Conservation (phyloP, 2,797 vertebrate genomes). For the Cichlasoma orientale region DNA sequence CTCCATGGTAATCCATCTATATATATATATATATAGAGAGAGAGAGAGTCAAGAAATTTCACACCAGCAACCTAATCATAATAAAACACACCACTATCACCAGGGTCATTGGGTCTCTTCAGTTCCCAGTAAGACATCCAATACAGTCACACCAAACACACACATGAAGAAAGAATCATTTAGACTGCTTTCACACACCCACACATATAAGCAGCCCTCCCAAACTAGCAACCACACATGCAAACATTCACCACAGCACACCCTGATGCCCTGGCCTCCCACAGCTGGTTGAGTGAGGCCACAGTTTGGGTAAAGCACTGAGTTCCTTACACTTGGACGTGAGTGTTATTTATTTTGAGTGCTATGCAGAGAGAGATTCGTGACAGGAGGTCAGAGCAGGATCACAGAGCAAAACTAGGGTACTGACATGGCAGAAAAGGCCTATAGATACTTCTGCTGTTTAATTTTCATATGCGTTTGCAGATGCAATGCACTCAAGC, state of each 20-base stretch:
- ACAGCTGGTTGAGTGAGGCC: slow-evolving; percentile 67
- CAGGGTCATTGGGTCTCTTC: slow-evolving; percentile 35
- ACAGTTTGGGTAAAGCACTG: slow-evolving; percentile 65
- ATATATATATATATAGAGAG: no score
- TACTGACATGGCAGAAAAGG: slow-evolving; percentile 34
- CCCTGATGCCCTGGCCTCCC: slow-evolving; percentile 63
- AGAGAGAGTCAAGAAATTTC: slow-evolving; percentile 52
- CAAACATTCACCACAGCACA: slow-evolving; percentile 66
- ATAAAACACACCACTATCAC: slow-evolving; percentile 54
- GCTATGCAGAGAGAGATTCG: slow-evolving; percentile 59
- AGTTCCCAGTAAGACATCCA: slow-evolving; percentile 29
- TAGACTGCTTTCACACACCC: slow-evolving; percentile 60
- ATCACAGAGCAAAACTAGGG: slow-evolving; percentile 42
- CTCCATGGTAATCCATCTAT: background rate
- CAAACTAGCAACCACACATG: slow-evolving; percentile 60
- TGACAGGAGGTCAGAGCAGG: slow-evolving; percentile 63
- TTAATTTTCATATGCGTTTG: slow-evolving; percentile 13
- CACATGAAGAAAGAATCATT: slow-evolving; percentile 40
- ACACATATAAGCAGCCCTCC: slow-evolving; percentile 49
- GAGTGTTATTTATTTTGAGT: slow-evolving; percentile 73
- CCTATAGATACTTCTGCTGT: slow-evolving; percentile 17
- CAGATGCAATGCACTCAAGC: background rate
- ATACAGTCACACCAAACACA: slow-evolving; percentile 31
- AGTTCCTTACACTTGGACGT: slow-evolving; percentile 71
- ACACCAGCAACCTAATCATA: slow-evolving; percentile 43